Percentiles rank a stretch among this genome's conserved stretches.
Evolutionary conservation across 2,797 vertebrate species (phyloP).

Genomic region (Setipinna tenuifilis): DNA sequence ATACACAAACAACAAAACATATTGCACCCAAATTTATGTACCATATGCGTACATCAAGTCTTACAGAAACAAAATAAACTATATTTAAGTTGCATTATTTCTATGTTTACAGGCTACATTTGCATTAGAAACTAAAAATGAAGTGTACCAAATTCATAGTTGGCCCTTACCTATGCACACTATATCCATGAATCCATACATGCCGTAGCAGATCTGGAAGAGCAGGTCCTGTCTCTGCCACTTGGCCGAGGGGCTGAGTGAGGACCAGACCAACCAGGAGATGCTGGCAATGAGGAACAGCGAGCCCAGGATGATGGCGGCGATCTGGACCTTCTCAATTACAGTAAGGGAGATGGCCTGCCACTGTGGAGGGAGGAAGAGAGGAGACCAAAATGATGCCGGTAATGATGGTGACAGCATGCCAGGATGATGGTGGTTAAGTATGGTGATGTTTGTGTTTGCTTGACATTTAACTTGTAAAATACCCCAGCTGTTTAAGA

Average conservation of each 20-base stretch:
- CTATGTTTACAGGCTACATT: too few species aligned
- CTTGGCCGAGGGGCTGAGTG: constrained; percentile 91
- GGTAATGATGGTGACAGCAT: too few species aligned
- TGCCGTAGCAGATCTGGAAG: constrained; percentile 96
- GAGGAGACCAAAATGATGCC: too few species aligned
- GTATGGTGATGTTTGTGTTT: too few species aligned
- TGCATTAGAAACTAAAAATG: too few species aligned
- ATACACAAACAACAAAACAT: background rate
- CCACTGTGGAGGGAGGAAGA: constrained; percentile 73
- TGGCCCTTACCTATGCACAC: constrained; percentile 88
- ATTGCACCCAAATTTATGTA: too few species aligned
- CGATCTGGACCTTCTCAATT: constrained; percentile 95
- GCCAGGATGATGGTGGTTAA: too few species aligned
- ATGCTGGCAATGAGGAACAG: constrained; percentile 95
- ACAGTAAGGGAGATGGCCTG: constrained; percentile 94
- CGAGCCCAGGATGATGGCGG: constrained; percentile 90
- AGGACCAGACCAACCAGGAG: constrained; percentile 96
- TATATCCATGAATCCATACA: constrained; percentile 96
- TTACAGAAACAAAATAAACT: too few species aligned
- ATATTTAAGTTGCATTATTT: too few species aligned
- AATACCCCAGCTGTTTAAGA: too few species aligned
- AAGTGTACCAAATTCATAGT: background rate
- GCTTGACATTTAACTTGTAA: too few species aligned
- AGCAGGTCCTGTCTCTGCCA: constrained; percentile 95
- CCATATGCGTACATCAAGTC: too few species aligned